Conservation (phyloP, 2,888 invertebrate species). For the Tridacna gigas region DNA sequence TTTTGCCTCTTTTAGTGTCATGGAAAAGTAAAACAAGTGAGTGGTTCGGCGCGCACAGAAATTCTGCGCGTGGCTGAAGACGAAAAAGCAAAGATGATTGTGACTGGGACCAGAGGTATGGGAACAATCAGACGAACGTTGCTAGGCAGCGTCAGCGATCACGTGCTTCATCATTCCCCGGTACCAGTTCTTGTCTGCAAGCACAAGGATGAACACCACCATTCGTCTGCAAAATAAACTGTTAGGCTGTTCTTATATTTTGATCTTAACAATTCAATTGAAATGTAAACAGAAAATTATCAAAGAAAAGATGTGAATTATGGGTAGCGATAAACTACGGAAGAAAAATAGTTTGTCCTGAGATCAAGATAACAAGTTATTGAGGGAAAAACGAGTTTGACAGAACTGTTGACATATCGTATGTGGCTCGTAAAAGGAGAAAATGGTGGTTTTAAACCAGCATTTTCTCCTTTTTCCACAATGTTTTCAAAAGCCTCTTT, state of each 20-base stretch:
- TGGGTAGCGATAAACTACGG: too few species aligned
- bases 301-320: too few species aligned
- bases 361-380: too few species aligned
- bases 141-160: slow-evolving; percentile 69
- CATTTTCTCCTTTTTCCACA: not conserved
- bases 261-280: too few species aligned
- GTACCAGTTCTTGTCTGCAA: slow-evolving; percentile 67
- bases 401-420: too few species aligned
- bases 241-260: too few species aligned
- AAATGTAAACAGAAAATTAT: too few species aligned
- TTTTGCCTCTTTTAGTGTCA: slow-evolving; percentile 41
- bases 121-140: slow-evolving; percentile 64
- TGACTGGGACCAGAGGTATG: slow-evolving; percentile 65
- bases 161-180: slow-evolving; percentile 68
- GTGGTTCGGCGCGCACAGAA: slow-evolving; percentile 43
- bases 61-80: slow-evolving; percentile 59
- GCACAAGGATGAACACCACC: slow-evolving; percentile 63
- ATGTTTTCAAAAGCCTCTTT: not conserved
- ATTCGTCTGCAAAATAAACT: not conserved
- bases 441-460: too few species aligned
- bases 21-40: slow-evolving; percentile 57
- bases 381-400: too few species aligned
- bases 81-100: slow-evolving; percentile 59
- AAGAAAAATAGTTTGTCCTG: too few species aligned
- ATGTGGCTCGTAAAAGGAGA: too few species aligned